Conservation (phyloP, 1,140 invertebrate genomes). For the Melitaea cinxia region DNA sequence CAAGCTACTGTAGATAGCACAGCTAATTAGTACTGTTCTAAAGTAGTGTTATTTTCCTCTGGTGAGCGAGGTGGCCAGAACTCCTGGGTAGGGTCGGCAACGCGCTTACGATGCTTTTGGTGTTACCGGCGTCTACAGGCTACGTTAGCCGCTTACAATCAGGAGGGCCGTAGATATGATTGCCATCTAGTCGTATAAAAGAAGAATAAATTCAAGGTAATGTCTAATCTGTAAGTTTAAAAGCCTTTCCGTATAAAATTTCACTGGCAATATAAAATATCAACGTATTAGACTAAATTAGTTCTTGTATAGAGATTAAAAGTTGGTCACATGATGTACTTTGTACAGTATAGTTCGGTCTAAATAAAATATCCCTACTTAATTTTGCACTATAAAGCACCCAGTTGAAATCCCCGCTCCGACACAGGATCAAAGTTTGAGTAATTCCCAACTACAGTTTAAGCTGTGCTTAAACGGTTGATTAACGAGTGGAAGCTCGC, state of each 20-base stretch:
- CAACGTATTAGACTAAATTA: background rate
- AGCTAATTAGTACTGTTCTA: too few species aligned
- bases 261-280: background rate
- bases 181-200: too few species aligned
- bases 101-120: too few species aligned
- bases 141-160: too few species aligned
- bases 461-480: slow-evolving; percentile 46
- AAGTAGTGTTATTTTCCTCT: too few species aligned
- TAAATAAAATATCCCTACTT: slow-evolving; percentile 22
- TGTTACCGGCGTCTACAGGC: too few species aligned
- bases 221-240: background rate
- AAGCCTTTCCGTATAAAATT: background rate
- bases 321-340: slow-evolving; percentile 20
- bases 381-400: slow-evolving; percentile 35
- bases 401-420: slow-evolving; percentile 29
- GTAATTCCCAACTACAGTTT: slow-evolving; percentile 46
- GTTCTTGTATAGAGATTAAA: slow-evolving; percentile 19
- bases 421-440: slow-evolving; percentile 46
- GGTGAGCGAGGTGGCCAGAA: too few species aligned
- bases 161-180: too few species aligned
- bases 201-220: too few species aligned
- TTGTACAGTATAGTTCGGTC: slow-evolving; percentile 8
- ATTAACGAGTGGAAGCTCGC: slow-evolving; percentile 41
- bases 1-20: too few species aligned
- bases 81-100: too few species aligned